A percentile compares a stretch with the other conserved stretches of the same genome.
Evolutionary conservation across 2,888 invertebrate genomes (phyloP).

Genomic region (Amphimallon solstitiale): DNA sequence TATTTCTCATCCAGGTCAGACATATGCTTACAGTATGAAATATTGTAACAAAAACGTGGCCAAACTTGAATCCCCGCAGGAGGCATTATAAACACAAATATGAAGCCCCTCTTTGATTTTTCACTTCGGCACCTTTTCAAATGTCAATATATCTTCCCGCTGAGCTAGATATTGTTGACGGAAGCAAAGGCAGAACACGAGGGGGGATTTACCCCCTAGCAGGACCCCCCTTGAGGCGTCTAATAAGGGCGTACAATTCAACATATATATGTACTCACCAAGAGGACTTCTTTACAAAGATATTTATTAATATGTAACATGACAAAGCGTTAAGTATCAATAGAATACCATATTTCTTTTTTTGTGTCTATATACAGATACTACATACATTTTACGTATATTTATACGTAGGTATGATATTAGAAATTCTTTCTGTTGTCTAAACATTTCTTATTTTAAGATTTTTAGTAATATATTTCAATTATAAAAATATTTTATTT

Average conservation of each 20-base stretch:
- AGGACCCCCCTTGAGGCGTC: conserved; percentile 52
- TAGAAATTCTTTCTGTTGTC: background rate
- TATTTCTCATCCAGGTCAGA: conserved; percentile 54
- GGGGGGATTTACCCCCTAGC: conserved; percentile 47
- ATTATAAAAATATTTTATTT: conserved; percentile 10
- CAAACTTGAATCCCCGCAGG: conserved; percentile 60
- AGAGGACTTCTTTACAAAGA: conserved; percentile 21
- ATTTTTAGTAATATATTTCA: background rate
- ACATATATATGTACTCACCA: conserved; percentile 34
- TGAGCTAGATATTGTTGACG: conserved; percentile 40
- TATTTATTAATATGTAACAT: conserved; percentile 36
- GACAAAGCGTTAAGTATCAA: conserved; percentile 25
- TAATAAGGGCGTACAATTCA: conserved; percentile 56
- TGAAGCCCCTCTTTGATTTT: conserved; percentile 43
- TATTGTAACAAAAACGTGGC: conserved; percentile 61
- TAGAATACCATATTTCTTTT: conserved; percentile 1
- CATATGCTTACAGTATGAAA: conserved; percentile 58
- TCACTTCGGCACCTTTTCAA: conserved; percentile 44
- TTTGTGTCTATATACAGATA: background rate
- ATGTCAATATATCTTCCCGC: conserved; percentile 41
- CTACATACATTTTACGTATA: background rate
- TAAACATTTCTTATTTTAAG: background rate
- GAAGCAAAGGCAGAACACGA: conserved; percentile 33
- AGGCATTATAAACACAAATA: conserved; percentile 63
- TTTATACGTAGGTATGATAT: background rate